A percentile compares a stretch with the other conserved stretches of the same genome.
Evolutionary conservation across 1,140 invertebrate genomes (phyloP).

Genomic region (Adelges cooleyi): DNA sequence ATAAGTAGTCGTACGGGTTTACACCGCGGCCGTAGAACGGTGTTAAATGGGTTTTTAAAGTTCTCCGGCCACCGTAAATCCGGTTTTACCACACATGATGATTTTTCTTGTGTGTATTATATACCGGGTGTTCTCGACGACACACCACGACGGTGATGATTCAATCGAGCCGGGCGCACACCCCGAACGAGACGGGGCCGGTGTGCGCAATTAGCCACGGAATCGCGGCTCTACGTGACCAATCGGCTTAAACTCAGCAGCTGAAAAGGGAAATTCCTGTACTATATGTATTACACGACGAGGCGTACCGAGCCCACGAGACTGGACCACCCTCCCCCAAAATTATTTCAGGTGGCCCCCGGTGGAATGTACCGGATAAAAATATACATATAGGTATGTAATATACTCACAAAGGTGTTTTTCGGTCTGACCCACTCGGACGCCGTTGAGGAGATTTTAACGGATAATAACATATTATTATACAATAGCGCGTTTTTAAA

Average conservation of each 20-base stretch:
- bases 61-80: neutral
- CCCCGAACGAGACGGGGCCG: conserved; percentile 1
- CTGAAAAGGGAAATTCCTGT: neutral
- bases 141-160: conserved; percentile 9
- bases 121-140: neutral
- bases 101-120: neutral
- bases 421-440: neutral
- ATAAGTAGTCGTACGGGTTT: too few relatives aligned
- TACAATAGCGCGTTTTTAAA: conserved; percentile 18
- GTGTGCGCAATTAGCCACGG: conserved; percentile 25
- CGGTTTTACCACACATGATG: conserved; percentile 24
- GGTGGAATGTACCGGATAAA: neutral
- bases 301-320: neutral
- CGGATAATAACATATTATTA: conserved; percentile 25
- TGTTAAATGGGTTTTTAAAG: too few relatives aligned
- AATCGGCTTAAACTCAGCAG: conserved; percentile 14
- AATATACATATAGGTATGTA: neutral
- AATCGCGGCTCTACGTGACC: conserved; percentile 18
- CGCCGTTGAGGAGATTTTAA: neutral
- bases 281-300: neutral
- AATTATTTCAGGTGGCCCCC: conserved; percentile 13
- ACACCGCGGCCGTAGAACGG: too few relatives aligned
- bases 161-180: neutral
- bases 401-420: conserved; percentile 1
- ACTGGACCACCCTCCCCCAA: neutral